Conservation (phyloP, 2,797 vertebrate species). For the Chelon labrosus region DNA sequence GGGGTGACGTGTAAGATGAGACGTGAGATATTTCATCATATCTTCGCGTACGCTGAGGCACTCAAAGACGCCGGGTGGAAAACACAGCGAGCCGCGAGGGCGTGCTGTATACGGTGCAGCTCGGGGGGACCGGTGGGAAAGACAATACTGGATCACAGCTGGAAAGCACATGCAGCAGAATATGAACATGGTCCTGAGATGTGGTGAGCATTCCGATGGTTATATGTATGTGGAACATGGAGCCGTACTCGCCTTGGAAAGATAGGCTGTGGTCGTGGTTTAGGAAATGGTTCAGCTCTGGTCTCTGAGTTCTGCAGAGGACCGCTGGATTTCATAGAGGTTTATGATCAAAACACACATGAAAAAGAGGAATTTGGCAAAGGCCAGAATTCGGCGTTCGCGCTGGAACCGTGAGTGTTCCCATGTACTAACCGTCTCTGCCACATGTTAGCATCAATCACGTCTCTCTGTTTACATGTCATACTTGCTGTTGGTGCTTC, state of each 20-base stretch:
- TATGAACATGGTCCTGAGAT: slow-evolving; percentile 78
- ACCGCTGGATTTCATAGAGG: slow-evolving; percentile 72
- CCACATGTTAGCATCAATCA: slow-evolving; percentile 38
- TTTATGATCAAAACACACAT: slow-evolving; percentile 78
- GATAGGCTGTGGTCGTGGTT: slow-evolving; percentile 82
- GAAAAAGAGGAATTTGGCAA: slow-evolving; percentile 63
- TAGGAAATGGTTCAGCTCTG: slow-evolving; percentile 81
- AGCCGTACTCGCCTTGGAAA: slow-evolving; percentile 79
- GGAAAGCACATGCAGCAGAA: slow-evolving; percentile 84
- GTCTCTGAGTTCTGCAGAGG: slow-evolving; percentile 74
- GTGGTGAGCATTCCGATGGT: slow-evolving; percentile 83
- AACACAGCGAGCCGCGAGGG: slow-evolving; percentile 45
- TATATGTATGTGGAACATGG: slow-evolving; percentile 84
- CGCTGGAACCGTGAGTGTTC: slow-evolving; percentile 38
- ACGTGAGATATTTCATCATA: slow-evolving; percentile 10
- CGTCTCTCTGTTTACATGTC: slow-evolving; percentile 42
- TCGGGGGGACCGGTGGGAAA: slow-evolving; percentile 61
- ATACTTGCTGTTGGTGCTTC: slow-evolving; percentile 7
- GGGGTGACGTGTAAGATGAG: slow-evolving; percentile 9
- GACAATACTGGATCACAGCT: slow-evolving; percentile 80
- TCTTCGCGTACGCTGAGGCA: slow-evolving; percentile 5
- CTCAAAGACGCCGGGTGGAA: slow-evolving; percentile 20
- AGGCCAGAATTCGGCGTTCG: slow-evolving; percentile 37
- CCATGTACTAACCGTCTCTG: slow-evolving; percentile 38
- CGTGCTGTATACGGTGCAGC: slow-evolving; percentile 44